Percentiles rank a stretch among this genome's conserved stretches.
Evolutionary conservation across 2,888 invertebrate genomes (phyloP).

Genomic region (Schizaphis graminum): DNA sequence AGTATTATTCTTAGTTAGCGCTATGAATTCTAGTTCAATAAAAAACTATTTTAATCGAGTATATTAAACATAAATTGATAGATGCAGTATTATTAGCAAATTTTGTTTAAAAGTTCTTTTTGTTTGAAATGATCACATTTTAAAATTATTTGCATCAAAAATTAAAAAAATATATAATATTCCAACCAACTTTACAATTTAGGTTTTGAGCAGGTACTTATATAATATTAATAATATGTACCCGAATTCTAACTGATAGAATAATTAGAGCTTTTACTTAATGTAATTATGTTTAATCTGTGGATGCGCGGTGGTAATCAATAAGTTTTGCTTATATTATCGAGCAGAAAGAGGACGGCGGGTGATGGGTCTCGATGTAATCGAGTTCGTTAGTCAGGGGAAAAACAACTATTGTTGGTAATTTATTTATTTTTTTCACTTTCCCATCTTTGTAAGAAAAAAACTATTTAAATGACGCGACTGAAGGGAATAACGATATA

Average conservation of each 20-base stretch:
- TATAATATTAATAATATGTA: not conserved
- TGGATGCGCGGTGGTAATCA: not conserved
- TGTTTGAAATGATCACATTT: not conserved
- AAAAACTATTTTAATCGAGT: not conserved
- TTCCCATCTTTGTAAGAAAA: not conserved
- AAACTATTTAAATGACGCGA: slow-evolving; percentile 39
- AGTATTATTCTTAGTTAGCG: not conserved
- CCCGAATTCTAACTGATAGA: not conserved
- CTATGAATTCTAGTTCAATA: not conserved
- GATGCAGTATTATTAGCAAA: not conserved
- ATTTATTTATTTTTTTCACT: slow-evolving; percentile 25
- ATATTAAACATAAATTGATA: not conserved
- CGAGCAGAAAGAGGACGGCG: not conserved
- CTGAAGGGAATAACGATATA: slow-evolving; percentile 33
- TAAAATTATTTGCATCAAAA: not conserved
- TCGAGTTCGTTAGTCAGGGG: slow-evolving; percentile 24
- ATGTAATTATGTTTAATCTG: slow-evolving; percentile 9
- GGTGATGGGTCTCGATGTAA: not conserved
- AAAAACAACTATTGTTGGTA: slow-evolving; percentile 25
- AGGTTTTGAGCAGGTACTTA: not conserved
- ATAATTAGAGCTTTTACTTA: not conserved
- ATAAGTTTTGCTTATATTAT: slow-evolving; percentile 5
- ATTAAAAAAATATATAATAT: too few relatives aligned
- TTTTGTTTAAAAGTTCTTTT: not conserved
- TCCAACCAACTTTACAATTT: not conserved